Percentiles rank a stretch among this genome's conserved stretches.
Evolutionary conservation across 2,888 invertebrate species (phyloP).

Genomic region (Eupsilia transversa): DNA sequence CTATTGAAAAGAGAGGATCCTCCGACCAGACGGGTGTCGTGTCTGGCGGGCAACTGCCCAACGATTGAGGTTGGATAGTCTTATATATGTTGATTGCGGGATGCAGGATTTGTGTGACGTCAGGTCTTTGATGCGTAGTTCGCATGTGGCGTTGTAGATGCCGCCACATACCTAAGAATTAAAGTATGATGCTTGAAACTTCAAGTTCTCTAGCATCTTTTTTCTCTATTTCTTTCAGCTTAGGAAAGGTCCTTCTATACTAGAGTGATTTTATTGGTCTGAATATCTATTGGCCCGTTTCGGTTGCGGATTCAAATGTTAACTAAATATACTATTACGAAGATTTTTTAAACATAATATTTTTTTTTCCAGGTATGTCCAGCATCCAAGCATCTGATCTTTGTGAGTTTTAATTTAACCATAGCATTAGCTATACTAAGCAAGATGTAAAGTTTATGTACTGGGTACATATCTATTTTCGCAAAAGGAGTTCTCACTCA

Average conservation of each 20-base stretch:
- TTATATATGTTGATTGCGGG: no score
- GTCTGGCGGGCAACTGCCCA: no score
- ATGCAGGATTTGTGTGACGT: no score
- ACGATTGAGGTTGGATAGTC: no score
- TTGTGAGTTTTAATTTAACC: slow-evolving; percentile 8
- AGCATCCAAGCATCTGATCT: background rate
- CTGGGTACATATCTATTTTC: no score
- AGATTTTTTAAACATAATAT: background rate
- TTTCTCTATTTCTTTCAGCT: no score
- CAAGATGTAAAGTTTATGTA: background rate
- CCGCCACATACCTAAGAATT: no score
- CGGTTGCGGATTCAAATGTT: background rate
- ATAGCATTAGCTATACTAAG: background rate
- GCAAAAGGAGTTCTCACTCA: background rate
- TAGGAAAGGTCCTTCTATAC: background rate
- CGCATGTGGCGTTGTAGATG: no score
- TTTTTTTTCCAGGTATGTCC: slow-evolving; percentile 29
- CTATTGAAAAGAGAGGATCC: no score
- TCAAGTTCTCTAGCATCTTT: no score
- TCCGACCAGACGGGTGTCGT: no score
- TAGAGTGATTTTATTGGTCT: background rate
- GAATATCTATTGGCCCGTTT: background rate
- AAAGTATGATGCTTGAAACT: background rate
- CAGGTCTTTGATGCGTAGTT: no score
- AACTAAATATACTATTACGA: background rate